Base-by-base conservation (phyloP, 2,888 invertebrate species). In the Drosophila histrio region DNA sequence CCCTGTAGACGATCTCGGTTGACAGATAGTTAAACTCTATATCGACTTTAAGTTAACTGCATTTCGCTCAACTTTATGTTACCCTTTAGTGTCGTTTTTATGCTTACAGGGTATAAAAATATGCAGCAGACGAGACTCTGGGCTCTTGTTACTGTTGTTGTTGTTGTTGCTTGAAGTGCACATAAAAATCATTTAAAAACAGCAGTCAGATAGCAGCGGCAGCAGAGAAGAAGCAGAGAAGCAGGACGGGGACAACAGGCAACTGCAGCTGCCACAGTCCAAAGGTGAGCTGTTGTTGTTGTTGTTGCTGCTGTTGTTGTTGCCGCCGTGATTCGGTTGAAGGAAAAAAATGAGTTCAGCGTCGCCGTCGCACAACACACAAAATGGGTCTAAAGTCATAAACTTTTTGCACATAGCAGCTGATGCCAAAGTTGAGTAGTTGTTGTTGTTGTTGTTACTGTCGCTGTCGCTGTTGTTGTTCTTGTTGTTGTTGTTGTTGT, bases 321-420 rank as follows among this genome's bases (percentile, higher is more conserved):
- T 13, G 46, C 36, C 47, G 63, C 76, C 32, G 80, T 82, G 86
- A 82, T 85, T 82, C 79, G 65, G 62, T 65, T 61, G 17, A 9
- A 32, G 11, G 22, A 36, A 56, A 36, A 44, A 46, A 32, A 43
- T 87, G 81, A 81, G 81, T 81, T 81, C 81, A 81, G 63, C 84
- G 64, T 50, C 62, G 74, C 46, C 58, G 65, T 24, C 60, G 70
- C 54, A 60, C 34, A 63, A 63, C 69, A 80, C 76, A 83, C 84
- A 84, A 88, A 88, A 88, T 88, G 84, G 84, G 88, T 88, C 88
- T 88, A 88, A 88, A 88, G 84, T 86, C 88, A 84, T 84, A 84
- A 84, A 86, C 84, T 88, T 83, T 86, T 84, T 68, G 67, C 88
- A 77, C 83, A 85, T 49, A 75, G 75, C 81, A 82, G 85, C 87